These are phyloP conservation scores for Aphelinus atriplicis DNA, from an alignment of 1,140 invertebrate species.

Conservation along the genomic window DNA sequence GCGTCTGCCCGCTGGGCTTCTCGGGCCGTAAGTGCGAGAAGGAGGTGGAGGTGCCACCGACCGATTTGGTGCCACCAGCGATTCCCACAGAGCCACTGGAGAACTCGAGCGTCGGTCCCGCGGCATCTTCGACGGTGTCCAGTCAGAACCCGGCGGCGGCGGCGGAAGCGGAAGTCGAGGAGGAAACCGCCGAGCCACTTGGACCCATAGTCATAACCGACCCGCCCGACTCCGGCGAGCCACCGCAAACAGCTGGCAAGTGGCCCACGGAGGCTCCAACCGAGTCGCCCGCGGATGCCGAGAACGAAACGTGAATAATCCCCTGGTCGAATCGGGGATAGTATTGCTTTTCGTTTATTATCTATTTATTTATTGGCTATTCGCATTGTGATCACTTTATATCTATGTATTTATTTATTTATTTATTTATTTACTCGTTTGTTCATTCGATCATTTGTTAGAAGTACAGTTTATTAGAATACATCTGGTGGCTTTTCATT, in stretches of 20 bases:
- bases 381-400: background rate
- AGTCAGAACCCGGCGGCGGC: background rate
- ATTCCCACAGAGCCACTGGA: slow-evolving; percentile 33
- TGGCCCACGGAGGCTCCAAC: slow-evolving; percentile 61
- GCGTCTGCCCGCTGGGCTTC: slow-evolving; percentile 59
- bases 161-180: background rate
- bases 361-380: slow-evolving; percentile 44
- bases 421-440: slow-evolving; percentile 31
- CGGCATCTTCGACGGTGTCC: too few relatives aligned
- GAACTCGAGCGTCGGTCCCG: too few relatives aligned
- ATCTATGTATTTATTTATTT: slow-evolving; percentile 26
- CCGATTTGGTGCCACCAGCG: slow-evolving; percentile 58
- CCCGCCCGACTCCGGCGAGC: slow-evolving; percentile 50
- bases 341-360: too few relatives aligned
- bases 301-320: slow-evolving; percentile 59
- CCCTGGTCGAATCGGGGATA: too few relatives aligned
- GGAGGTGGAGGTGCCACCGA: slow-evolving; percentile 56
- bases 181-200: slow-evolving; percentile 49
- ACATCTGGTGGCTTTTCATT: too few relatives aligned
- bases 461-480: too few relatives aligned
- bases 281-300: slow-evolving; percentile 54
- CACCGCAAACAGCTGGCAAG: slow-evolving; percentile 61
- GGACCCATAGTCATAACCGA: slow-evolving; percentile 58
- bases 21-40: slow-evolving; percentile 62
- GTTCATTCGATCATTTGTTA: background rate